These are phyloP conservation scores for Dermolepida albohirtum DNA, from an alignment of 2,888 invertebrate species.

Conservation along the genomic window DNA sequence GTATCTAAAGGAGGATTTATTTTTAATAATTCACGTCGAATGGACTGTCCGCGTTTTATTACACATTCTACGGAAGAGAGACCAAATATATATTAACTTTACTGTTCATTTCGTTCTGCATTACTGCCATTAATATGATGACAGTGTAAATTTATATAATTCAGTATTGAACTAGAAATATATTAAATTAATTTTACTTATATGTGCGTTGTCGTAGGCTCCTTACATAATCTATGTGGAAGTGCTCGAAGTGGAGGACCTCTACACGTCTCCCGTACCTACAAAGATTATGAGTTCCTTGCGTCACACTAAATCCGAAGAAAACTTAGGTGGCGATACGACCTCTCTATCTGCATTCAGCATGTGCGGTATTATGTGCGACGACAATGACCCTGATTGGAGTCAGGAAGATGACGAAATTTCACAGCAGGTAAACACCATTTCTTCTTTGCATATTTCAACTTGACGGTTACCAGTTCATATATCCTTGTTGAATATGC, in stretches of 20 bases:
- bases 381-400: conserved; percentile 80
- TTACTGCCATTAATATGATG: too few relatives aligned
- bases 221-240: conserved; percentile 99
- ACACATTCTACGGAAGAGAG: too few relatives aligned
- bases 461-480: conserved; percentile 1
- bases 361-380: conserved; percentile 69
- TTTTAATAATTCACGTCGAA: too few relatives aligned
- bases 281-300: conserved; percentile 89
- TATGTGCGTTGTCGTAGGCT: conserved; percentile 70
- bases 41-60: too few relatives aligned
- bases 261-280: conserved; percentile 86
- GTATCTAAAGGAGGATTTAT: too few relatives aligned
- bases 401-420: conserved; percentile 97
- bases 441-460: conserved; percentile 4
- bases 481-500: neutral
- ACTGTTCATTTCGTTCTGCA: too few relatives aligned
- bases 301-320: conserved; percentile 93
- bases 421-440: conserved; percentile 73
- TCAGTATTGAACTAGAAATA: too few relatives aligned
- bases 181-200: neutral
- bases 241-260: conserved; percentile 88
- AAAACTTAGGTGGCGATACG: conserved; percentile 75
- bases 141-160: too few relatives aligned
- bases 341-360: conserved; percentile 65
- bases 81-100: too few relatives aligned